Percentiles rank a stretch among this genome's conserved stretches.
phyloP scores from a whole-genome alignment of 2,797 vertebrate species.

The Eutrigla gurnardus region DNA sequence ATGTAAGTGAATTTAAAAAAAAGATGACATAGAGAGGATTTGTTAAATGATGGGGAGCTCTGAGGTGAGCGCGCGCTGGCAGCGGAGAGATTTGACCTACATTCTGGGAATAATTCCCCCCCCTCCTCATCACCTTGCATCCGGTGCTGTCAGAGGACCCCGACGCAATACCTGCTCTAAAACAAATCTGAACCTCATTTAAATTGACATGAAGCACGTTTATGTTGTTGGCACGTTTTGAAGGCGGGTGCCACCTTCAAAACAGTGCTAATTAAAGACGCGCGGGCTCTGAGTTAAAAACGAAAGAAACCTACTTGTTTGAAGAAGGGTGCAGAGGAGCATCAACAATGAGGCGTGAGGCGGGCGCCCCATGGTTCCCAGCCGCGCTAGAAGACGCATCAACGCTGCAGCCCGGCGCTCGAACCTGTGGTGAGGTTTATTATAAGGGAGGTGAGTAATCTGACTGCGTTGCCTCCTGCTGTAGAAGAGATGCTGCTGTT shows the following conservation, averaged over 20 bases:
- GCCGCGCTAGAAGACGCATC: slow-evolving; percentile 21
- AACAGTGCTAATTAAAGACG: background rate
- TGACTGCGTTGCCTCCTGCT: background rate
- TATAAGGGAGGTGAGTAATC: too few species aligned
- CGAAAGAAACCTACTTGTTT: slow-evolving; percentile 74
- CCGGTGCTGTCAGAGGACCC: slow-evolving; percentile 55
- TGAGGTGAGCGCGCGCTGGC: background rate
- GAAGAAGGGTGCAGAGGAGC: slow-evolving; percentile 57
- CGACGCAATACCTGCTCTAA: background rate
- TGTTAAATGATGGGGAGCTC: background rate
- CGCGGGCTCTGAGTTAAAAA: background rate
- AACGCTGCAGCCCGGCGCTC: background rate
- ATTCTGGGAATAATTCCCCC: slow-evolving; percentile 52
- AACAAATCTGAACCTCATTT: background rate
- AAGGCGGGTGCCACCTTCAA: background rate
- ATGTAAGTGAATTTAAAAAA: background rate
- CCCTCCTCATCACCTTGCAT: slow-evolving; percentile 47
- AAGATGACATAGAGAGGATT: background rate
- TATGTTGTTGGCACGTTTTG: background rate
- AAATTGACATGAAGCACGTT: background rate
- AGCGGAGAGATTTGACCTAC: slow-evolving; percentile 62
- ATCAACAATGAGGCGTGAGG: slow-evolving; percentile 49
- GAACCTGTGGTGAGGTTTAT: too few species aligned
- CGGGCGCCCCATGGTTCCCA: slow-evolving; percentile 58
- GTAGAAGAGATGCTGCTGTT: slow-evolving; percentile 31